Evolutionary conservation across 2,888 invertebrate genomes (phyloP).

Genomic region (Cephus nigrinus): DNA sequence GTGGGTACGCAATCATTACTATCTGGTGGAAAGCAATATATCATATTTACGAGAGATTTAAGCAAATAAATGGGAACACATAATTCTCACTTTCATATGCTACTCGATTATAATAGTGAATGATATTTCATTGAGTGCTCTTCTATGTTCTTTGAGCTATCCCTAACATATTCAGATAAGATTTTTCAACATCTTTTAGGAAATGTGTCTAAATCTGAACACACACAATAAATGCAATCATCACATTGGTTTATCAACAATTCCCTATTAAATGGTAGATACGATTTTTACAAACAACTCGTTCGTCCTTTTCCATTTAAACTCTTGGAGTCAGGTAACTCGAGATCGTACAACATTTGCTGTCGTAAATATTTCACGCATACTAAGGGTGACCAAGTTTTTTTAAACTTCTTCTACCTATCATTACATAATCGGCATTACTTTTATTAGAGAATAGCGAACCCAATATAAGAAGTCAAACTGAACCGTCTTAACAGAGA

Average conservation of each 20-base stretch:
- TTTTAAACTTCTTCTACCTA: not conserved
- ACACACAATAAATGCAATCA: not conserved
- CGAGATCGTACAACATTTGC: not conserved
- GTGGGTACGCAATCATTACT: not conserved
- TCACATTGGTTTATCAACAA: not conserved
- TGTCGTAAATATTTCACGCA: not conserved
- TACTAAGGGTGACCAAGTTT: not conserved
- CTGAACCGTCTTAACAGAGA: not conserved
- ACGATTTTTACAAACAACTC: not conserved
- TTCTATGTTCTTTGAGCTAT: not conserved
- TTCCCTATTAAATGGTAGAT: not conserved
- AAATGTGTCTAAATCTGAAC: not conserved
- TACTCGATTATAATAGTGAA: not conserved
- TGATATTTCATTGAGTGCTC: not conserved
- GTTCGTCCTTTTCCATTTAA: not conserved
- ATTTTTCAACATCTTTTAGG: not conserved
- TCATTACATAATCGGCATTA: not conserved
- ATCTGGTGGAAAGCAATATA: not conserved
- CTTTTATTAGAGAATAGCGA: not conserved
- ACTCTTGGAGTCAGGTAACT: not conserved
- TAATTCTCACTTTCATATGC: not conserved
- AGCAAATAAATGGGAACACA: no score
- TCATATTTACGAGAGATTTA: not conserved
- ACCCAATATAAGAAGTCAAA: not conserved
- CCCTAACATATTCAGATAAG: not conserved